Conservation (phyloP, 2,888 invertebrate species). For the Melolontha melolontha region DNA sequence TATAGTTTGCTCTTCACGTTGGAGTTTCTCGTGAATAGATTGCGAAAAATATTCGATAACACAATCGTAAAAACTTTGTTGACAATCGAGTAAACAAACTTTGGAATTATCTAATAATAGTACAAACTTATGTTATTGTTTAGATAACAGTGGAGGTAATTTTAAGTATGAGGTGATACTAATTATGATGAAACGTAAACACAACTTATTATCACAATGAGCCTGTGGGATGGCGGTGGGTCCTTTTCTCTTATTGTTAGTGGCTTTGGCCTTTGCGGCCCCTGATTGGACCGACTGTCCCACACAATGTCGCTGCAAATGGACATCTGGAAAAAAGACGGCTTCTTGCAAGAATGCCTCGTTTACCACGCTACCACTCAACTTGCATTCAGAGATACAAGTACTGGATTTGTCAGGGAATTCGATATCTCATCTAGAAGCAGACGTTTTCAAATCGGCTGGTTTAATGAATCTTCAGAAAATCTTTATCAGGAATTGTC, state of each 20-base stretch:
- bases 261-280: constrained; percentile 67
- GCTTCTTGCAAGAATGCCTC: constrained; percentile 87
- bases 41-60: neutral
- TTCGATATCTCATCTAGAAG: constrained; percentile 78
- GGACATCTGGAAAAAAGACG: constrained; percentile 92
- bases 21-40: no score
- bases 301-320: constrained; percentile 88
- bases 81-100: constrained; percentile 1
- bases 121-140: constrained; percentile 4
- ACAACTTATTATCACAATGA: constrained; percentile 57
- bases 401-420: constrained; percentile 88
- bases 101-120: constrained; percentile 6
- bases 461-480: constrained; percentile 88
- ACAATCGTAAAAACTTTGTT: constrained; percentile 12
- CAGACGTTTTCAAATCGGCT: constrained; percentile 82
- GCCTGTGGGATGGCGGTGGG: constrained; percentile 61
- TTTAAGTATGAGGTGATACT: constrained; percentile 43
- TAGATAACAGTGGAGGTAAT: constrained; percentile 1
- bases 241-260: constrained; percentile 60
- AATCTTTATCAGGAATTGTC: constrained; percentile 82
- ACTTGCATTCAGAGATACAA: constrained; percentile 82
- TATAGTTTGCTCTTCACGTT: neutral
- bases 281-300: constrained; percentile 92
- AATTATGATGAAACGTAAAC: constrained; percentile 45
- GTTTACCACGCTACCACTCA: constrained; percentile 80